Evolutionary conservation across 92 coral and sea anemone genomes (phyloP), one percentile per base, ranked within the genome.

Genomic region (Pocillopora grandis): DNA sequence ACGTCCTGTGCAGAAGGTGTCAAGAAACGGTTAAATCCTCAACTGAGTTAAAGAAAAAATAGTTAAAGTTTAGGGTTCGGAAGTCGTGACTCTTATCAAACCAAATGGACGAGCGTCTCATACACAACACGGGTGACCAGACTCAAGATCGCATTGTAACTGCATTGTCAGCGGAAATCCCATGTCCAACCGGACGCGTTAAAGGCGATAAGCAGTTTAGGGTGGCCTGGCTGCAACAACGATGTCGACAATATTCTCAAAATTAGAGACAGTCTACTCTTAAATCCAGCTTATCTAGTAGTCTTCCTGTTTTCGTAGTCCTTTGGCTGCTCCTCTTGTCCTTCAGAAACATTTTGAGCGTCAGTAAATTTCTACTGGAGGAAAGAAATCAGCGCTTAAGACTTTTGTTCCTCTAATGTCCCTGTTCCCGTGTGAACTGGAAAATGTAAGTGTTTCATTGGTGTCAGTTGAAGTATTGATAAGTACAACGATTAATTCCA

Each of bases 301-400:
- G 12, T 35, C 52, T 81, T 81, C 85, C 85, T 71, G 85, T 81
- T 81, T 58, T 60, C 14, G 35, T 59, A 36, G 21, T 69, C 85
- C 71, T 70, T 70, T 60, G 48, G 61, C 31, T 15, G 77, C 17
- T 13, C 18, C 36, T 68, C n/a, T 19, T 35, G 72, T n/a, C 16
- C 49, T 33, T 68, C 5, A 33, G 12, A 12, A 31, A 9, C 31
- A 3, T 33, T 35, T 20, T 6, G 36, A 7, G n/a, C 37, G 15
- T 16, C 12, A 49, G 19, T 17, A 70, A 17, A 70, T 15, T 42
- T 7, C 5, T 3, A 42, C 8, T 42, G 52, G 52, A 42, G 8
- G 52, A 42, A 42, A 42, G 52, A 7, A 42, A 42, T 42, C 52
- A 42, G 5, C 8, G 4, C 52, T 66, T 13, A 36, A 36, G 36